A percentile compares a stretch with the other conserved stretches of the same genome.
Conservation (phyloP, 2,113 vertebrate genomes). For the Phalacrocorax pelagicus region DNA sequence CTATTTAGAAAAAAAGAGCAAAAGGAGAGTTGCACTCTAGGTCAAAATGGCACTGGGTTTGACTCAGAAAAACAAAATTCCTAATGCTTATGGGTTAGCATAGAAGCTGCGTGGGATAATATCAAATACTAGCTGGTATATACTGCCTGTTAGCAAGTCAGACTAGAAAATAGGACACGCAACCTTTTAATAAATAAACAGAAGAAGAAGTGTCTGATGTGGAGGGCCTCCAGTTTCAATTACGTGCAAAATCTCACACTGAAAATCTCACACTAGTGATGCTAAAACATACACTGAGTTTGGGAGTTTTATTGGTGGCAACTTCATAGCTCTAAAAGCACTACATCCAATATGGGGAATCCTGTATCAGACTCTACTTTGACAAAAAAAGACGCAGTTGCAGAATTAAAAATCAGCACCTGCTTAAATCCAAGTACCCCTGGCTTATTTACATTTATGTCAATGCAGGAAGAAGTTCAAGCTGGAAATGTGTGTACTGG, state of each 20-base stretch:
- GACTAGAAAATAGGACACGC: not conserved
- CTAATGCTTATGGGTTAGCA: not conserved
- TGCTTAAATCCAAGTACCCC: not conserved
- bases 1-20: not conserved
- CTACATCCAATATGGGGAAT: not conserved
- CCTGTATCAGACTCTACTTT: not conserved
- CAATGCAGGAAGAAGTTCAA: not conserved
- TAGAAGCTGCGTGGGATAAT: not conserved
- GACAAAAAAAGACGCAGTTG: not conserved
- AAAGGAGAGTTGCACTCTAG: not conserved
- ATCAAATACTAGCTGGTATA: not conserved
- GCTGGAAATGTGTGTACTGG: not conserved
- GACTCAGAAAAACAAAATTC: not conserved
- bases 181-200: not conserved
- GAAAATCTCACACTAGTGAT: not conserved
- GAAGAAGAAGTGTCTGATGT: not conserved
- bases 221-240: not conserved
- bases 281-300: not conserved
- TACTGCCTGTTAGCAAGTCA: not conserved
- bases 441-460: not conserved
- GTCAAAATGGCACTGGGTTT: not conserved
- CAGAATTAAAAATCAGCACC: not conserved
- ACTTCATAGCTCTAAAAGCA: not conserved
- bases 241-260: fast-evolving
- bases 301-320: not conserved